Base-by-base conservation (phyloP, 2,113 vertebrate genomes). In the Chauna torquata region DNA sequence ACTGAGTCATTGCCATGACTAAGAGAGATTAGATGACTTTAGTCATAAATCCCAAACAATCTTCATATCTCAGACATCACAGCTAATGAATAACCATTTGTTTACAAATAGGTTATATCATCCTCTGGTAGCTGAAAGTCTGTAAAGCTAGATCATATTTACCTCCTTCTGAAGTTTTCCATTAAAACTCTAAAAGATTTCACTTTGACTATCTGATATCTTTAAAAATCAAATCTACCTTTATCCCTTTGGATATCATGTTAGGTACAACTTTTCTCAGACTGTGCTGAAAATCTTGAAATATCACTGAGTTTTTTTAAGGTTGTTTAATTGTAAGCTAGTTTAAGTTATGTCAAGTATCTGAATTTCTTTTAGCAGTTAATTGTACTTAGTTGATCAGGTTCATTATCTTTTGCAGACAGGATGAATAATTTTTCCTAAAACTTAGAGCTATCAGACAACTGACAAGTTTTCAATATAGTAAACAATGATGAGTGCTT, bases 11-110 rank as follows among this genome's bases (percentile, higher is more conserved):
- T 87, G 83, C 45, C 58, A 90, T 0, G 2, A 65, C 27, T 86
- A 76, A 91, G 58, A 95, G 75, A 83, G 95, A 95, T 72, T 22
- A 49, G 69, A 72, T 72, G 16, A 82, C 28, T 94, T 65, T 91
- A 50, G 54, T 76, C 36, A 74, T 79, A 90, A 77, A 92, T 92
- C 64, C 55, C 34, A 64, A 77, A 40, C 57, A 88, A 81, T 93
- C 75, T 87, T 83, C 13, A 66, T 90, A 40, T 94, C 81, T 91
- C 3, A 3, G 74, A 70, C 19, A 52, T 86, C 13, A 30, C 24
- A 77, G 61, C 42, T 85, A 91, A 86, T 90, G 93, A 95, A 85
- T 81, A 96, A 72, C 57, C 30, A 71, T 79, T 94, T 96, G 62
- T 87, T 96, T 96, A 93, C 90, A 90, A 93, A 85, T 85, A 87